These are phyloP conservation scores for Meloe dianella DNA, from an alignment of 2,888 invertebrate species.

Conservation along the genomic window DNA sequence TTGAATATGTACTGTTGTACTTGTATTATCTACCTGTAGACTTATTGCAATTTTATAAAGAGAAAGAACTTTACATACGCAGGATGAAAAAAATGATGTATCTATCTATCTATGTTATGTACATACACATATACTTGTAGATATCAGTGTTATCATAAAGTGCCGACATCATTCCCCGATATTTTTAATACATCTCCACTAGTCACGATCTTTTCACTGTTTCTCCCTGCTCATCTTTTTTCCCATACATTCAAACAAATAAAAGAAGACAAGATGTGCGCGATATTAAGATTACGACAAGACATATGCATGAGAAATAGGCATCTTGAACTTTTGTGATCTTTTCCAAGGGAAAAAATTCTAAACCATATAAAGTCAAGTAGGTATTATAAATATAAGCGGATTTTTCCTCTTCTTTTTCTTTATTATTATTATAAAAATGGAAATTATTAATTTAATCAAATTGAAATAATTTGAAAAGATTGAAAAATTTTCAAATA, in stretches of 20 bases:
- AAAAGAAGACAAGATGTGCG: not conserved
- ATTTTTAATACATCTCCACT: not conserved
- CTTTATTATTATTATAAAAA: no score
- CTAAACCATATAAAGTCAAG: not conserved
- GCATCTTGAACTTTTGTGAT: conserved; percentile 4
- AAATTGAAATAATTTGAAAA: no score
- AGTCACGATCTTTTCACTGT: conserved; percentile 4
- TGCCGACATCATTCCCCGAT: not conserved
- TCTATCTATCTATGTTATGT: not conserved
- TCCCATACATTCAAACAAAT: not conserved
- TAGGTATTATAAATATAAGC: no score
- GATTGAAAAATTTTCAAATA: no score
- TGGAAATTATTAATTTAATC: not conserved
- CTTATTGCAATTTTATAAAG: not conserved
- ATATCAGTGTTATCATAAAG: conserved; percentile 8
- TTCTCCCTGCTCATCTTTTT: not conserved
- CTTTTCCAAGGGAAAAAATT: not conserved
- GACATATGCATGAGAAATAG: conserved; percentile 8
- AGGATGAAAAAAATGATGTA: no score
- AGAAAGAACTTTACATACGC: not conserved
- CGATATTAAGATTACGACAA: conserved; percentile 10
- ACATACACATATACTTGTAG: not conserved
- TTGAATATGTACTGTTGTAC: conserved; percentile 27
- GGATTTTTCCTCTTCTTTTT: no score
- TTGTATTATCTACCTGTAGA: not conserved